These are phyloP conservation scores for Halichoerus grypus DNA, from an alignment of 2,113 vertebrate species.

Conservation along the genomic window DNA sequence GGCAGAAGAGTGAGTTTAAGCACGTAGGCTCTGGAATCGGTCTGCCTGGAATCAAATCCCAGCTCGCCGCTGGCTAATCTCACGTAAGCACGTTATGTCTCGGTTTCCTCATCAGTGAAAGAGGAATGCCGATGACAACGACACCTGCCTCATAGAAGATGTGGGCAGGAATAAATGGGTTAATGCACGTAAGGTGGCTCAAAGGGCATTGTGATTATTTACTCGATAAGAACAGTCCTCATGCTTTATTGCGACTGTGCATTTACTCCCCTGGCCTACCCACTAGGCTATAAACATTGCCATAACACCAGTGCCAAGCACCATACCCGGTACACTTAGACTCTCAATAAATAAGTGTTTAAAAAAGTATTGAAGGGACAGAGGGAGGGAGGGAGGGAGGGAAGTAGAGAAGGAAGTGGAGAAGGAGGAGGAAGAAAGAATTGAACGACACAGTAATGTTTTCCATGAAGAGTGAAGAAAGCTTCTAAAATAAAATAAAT, in stretches of 20 bases:
- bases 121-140: background rate
- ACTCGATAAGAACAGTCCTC: background rate
- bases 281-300: background rate
- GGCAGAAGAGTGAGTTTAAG: background rate
- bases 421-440: background rate
- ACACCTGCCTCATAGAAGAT: background rate
- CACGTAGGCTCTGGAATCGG: background rate
- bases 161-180: background rate
- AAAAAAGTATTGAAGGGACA: background rate
- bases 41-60: background rate
- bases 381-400: background rate
- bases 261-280: background rate
- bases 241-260: background rate
- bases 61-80: background rate
- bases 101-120: background rate
- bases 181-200: background rate
- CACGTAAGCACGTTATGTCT: background rate
- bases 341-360: background rate
- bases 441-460: background rate
- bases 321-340: background rate
- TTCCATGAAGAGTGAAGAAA: slow-evolving; percentile 20
- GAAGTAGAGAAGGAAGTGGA: too few relatives aligned
- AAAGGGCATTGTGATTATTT: background rate
- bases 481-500: background rate
- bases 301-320: background rate